Evolutionary conservation across 2,888 invertebrate species (phyloP).

Genomic region (Ophion costatus): DNA sequence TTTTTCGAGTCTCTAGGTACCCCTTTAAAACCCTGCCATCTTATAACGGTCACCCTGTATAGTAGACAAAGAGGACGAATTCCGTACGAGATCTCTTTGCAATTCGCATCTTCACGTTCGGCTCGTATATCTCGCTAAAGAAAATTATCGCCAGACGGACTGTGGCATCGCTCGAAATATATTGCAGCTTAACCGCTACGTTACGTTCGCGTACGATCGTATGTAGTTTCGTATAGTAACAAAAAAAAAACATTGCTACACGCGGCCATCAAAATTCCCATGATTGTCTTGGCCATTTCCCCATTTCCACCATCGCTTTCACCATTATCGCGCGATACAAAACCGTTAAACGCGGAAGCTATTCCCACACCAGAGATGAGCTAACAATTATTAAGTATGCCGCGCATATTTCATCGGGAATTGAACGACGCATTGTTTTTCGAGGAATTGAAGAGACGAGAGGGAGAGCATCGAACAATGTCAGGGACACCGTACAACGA

Average conservation of each 20-base stretch:
- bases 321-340: conserved; percentile 68
- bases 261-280: conserved; percentile 25
- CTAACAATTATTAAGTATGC: conserved; percentile 36
- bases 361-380: conserved; percentile 33
- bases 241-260: not conserved
- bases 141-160: not conserved
- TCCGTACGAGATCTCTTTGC: too few species aligned
- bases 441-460: conserved; percentile 12
- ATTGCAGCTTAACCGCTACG: not conserved
- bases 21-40: too few species aligned
- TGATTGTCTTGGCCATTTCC: conserved; percentile 36
- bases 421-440: conserved; percentile 23
- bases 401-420: not conserved
- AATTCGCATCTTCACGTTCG: too few species aligned
- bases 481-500: conserved; percentile 13
- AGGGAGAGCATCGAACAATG: conserved; percentile 8
- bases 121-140: not conserved
- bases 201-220: not conserved
- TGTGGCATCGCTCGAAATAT: not conserved
- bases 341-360: conserved; percentile 28
- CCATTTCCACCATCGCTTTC: conserved; percentile 76
- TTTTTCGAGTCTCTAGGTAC: too few species aligned
- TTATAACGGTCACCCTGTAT: too few species aligned
- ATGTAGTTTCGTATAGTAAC: not conserved
- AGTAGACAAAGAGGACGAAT: not conserved